Evolutionary conservation across 2,888 invertebrate genomes (phyloP).

Genomic region (Dusona sp.): DNA sequence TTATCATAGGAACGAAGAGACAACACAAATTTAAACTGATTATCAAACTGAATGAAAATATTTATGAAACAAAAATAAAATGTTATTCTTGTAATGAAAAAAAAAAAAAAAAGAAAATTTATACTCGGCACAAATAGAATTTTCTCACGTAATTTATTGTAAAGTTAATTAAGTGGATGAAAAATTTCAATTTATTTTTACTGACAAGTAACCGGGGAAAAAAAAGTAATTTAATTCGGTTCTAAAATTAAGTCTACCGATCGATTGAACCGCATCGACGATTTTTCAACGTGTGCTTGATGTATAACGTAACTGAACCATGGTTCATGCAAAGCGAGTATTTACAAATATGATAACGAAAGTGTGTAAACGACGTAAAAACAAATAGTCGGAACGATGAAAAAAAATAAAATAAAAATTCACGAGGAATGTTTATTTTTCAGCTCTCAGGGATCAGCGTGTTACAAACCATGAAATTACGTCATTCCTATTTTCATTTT

Average conservation of each 20-base stretch:
- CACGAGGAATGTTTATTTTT: slow-evolving; percentile 39
- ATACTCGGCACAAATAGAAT: background rate
- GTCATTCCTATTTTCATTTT: slow-evolving; percentile 36
- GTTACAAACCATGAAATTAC: slow-evolving; percentile 17
- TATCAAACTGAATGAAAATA: background rate
- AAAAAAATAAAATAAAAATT: slow-evolving; percentile 33
- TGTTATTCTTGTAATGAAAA: background rate
- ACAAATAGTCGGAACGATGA: slow-evolving; percentile 26
- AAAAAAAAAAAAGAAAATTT: background rate
- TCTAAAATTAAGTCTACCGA: background rate
- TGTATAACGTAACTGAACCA: slow-evolving; percentile 69
- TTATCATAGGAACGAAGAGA: background rate
- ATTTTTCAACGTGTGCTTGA: slow-evolving; percentile 76
- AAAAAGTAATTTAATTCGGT: background rate
- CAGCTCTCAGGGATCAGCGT: slow-evolving; percentile 31
- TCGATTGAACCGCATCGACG: slow-evolving; percentile 34
- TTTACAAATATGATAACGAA: background rate
- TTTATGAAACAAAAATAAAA: background rate
- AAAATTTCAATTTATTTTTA: background rate
- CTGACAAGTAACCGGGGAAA: background rate
- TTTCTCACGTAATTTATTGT: background rate
- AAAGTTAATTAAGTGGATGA: background rate
- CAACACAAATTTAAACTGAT: background rate
- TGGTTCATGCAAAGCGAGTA: slow-evolving; percentile 78
- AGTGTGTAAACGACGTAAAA: slow-evolving; percentile 12